Base-by-base conservation (phyloP, 1,140 invertebrate genomes). In the Brachionus koreanus region DNA sequence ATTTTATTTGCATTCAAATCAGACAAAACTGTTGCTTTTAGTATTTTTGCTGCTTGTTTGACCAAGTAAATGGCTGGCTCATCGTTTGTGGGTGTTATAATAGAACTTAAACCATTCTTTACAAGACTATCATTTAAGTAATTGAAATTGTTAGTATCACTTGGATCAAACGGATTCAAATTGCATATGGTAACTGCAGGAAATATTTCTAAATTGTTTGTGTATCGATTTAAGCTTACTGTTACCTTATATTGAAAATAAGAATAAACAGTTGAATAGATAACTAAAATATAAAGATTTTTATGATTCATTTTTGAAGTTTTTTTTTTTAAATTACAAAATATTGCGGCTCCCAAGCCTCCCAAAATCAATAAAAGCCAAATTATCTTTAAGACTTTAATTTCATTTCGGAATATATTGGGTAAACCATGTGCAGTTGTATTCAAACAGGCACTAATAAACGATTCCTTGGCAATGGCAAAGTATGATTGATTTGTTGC, bases 141-240 rank as follows among this genome's bases (percentile, higher is more conserved):
- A 5, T 46, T 46, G 0, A 13, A 25, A 46, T 23, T 35, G 43
- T 12, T 10, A 4, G 69, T 3, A 46, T 25, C 29, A 46, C 69
- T 74, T 0, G 69, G 5, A 29, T 84, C 84, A 12, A 86, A 83
- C 0, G 87, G 87, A 84, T 89, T 89, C n/a, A 87, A 46, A 84
- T 89, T 89, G 76, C 88, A 89, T 16, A 89, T 79, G 0, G 88
- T 88, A 0, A 89, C 86, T 42, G 87, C 87, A 12, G 88, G 88
- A 83, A 89, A 88, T 3, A 85, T 84, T 10, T 57, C 76, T 12
- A 65, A 25, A 37, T 25, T 61, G 5, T 35, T 42, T 12, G 16
- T 29, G 29, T 74, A 74, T 23, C 39, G 37, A 23, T 74, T 74
- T 2, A 46, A 29, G 10, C 19, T 25, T 46, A 74, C 69, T 23